Evolutionary conservation across 2,888 invertebrate genomes (phyloP), one percentile per base, ranked within the genome.

Genomic region (Keiferia lycopersicella): DNA sequence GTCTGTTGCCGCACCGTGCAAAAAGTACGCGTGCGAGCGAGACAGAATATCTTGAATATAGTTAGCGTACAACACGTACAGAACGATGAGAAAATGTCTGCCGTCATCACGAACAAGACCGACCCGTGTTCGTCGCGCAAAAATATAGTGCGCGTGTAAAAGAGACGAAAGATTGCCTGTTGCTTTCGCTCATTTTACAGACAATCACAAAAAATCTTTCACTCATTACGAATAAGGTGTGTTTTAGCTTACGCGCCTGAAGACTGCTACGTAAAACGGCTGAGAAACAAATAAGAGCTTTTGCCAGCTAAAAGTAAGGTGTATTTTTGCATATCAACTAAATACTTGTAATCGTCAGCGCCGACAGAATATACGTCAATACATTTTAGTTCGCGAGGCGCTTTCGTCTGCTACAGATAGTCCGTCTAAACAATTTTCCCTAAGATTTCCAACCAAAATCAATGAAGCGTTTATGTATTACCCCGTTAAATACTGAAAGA

Each of bases 371-470:
- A n/a, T 45, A n/a, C 16, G 45, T 45, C 45, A 45, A n/a, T 45
- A 45, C n/a, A 45, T 45, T 45, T 45, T 45, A 45, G 45, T 45
- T n/a, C n/a, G 45, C 11, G 45, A 16, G n/a, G 45, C 45, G 45
- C 45, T 4, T 45, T 45, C 1, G 45, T 45, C 45, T 16, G 45
- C 3, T n/a, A 16, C 45, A 45, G 45, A 45, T 7, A 6, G 1
- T 45, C n/a, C 16, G 45, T 45, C 16, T 45, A 4, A 48, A 48
- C 18, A n/a, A 1, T 48, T 18, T 48, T 48, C 18, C 10, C 0
- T n/a, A n/a, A 18, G 8, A 50, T 20, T 20, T 50, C 11, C n/a
- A 4, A 10, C 45, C 2, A n/a, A 45, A 45, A 4, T 45, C 45
- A n/a, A 50, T 45, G 45, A 45, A 45, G 45, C n/a, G 45, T 16